Conservation (phyloP, 2,113 vertebrate genomes). For the Elephas maximus region DNA sequence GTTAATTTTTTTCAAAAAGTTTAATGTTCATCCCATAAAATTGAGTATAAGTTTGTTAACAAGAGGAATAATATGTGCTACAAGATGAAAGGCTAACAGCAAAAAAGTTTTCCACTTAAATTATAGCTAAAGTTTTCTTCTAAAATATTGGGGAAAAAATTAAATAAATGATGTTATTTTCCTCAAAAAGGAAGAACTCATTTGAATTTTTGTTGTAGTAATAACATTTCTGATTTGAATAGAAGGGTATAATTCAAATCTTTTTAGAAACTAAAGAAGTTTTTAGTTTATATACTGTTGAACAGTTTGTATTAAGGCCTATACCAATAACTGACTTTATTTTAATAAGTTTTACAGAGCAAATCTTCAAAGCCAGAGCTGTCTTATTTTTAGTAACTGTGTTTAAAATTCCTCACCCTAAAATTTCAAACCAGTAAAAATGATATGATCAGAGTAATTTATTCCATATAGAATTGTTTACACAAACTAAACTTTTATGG, state of each 20-base stretch:
- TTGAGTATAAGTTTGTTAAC: conserved; percentile 80
- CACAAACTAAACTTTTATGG: conserved; percentile 75
- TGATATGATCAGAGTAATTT: conserved; percentile 71
- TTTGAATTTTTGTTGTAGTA: conserved; percentile 55
- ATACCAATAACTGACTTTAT: conserved; percentile 33
- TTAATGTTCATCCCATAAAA: conserved; percentile 69
- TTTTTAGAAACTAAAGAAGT: conserved; percentile 81
- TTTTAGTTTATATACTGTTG: conserved; percentile 54
- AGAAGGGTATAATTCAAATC: conserved; percentile 1
- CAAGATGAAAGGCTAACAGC: conserved; percentile 60
- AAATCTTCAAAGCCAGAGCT: conserved; percentile 54
- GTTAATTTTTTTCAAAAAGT: conserved; percentile 80
- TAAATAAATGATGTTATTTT: conserved; percentile 77
- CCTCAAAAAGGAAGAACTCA: conserved; percentile 67
- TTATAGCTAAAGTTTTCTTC: conserved; percentile 83
- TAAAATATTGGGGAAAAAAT: conserved; percentile 82
- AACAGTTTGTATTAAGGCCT: background rate
- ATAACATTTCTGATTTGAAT: conserved; percentile 49
- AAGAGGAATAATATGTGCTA: conserved; percentile 68
- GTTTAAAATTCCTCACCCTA: conserved; percentile 78
- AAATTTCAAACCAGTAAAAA: conserved; percentile 75
- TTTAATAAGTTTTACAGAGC: conserved; percentile 34
- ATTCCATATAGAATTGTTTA: conserved; percentile 71
- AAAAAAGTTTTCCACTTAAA: conserved; percentile 76
- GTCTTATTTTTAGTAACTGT: conserved; percentile 63